Evolutionary conservation across 2,797 vertebrate species (phyloP).

Genomic region (Onychomys leucogaster): DNA sequence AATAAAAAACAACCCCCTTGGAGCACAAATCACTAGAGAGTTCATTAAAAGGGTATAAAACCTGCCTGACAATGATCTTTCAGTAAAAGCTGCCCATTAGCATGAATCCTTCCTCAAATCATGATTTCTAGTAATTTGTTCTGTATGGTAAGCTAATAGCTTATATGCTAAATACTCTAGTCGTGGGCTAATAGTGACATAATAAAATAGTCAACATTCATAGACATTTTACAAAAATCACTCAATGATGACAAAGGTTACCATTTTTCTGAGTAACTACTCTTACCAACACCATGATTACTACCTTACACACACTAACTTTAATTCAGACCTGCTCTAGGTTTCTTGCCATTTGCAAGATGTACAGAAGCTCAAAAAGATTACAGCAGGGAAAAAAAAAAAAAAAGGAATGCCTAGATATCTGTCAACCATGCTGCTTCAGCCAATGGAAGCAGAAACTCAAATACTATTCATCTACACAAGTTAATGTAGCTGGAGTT

Average conservation of each 20-base stretch:
- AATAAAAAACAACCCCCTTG: neutral
- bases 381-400: neutral
- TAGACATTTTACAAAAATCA: neutral
- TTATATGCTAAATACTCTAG: neutral
- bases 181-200: neutral
- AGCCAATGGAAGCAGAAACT: neutral
- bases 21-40: neutral
- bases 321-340: neutral
- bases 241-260: neutral
- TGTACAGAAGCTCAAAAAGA: slow-evolving; percentile 20
- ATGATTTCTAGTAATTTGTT: neutral
- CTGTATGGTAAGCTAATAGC: neutral
- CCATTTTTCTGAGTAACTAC: slow-evolving; percentile 31
- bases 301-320: neutral
- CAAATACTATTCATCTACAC: neutral
- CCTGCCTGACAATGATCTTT: neutral
- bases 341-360: slow-evolving; percentile 18
- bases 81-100: neutral
- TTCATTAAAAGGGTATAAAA: neutral
- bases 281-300: neutral
- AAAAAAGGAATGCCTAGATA: neutral
- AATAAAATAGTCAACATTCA: neutral
- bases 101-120: neutral
- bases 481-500: neutral
- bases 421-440: neutral